phyloP scores from a whole-genome alignment of 1,140 invertebrate species.

The Alviniconcha marisindica region DNA sequence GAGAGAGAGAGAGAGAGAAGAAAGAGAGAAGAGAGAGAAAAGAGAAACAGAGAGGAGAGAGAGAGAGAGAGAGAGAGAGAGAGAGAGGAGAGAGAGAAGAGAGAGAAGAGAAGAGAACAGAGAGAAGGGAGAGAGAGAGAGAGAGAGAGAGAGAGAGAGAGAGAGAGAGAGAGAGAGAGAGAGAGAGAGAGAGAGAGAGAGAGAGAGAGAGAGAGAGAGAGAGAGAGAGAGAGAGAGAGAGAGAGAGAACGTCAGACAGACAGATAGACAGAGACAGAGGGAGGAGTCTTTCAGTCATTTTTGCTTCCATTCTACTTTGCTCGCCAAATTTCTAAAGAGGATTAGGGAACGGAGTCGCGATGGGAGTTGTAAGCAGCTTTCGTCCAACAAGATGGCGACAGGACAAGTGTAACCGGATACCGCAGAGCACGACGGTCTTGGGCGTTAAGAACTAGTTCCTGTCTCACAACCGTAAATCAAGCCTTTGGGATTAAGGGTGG shows the following conservation, averaged over 20 bases:
- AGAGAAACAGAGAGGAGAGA: background rate
- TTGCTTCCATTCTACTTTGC: background rate
- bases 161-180: too few species aligned
- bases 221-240: background rate
- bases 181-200: background rate
- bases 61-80: background rate
- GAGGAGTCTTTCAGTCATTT: too few species aligned
- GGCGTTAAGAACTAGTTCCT: too few species aligned
- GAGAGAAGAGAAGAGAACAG: background rate
- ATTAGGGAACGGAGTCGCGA: background rate
- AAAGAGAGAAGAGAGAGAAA: background rate
- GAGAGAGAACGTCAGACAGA: background rate
- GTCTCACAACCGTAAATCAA: too few species aligned
- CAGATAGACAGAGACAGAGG: background rate
- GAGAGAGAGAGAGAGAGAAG: conserved; percentile 4
- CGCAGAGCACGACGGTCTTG: too few species aligned
- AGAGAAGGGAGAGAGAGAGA: background rate
- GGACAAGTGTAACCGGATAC: too few species aligned
- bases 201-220: background rate
- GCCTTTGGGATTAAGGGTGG: too few species aligned
- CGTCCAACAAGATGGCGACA: too few species aligned
- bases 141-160: background rate
- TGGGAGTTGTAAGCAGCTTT: background rate
- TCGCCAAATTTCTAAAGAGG: background rate
- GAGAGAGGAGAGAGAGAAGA: background rate